Percentiles rank a stretch among this genome's conserved stretches.
phyloP scores from a whole-genome alignment of 2,888 invertebrate species.

The Machimus atricapillus region DNA sequence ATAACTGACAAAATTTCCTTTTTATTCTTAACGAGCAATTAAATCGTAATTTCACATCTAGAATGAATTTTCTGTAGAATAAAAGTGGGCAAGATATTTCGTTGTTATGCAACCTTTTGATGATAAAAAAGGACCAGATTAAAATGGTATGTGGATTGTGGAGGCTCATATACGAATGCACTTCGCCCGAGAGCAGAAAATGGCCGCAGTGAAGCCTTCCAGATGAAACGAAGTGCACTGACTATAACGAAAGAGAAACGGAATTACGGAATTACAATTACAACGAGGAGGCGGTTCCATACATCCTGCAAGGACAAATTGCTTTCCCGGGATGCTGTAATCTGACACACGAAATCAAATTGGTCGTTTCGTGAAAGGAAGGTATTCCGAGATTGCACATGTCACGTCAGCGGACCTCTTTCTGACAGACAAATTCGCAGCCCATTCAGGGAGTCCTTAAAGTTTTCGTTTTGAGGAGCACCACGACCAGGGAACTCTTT shows the following conservation, averaged over 20 bases:
- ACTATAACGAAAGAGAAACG: background rate
- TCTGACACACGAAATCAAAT: background rate
- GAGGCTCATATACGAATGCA: background rate
- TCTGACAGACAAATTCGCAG: background rate
- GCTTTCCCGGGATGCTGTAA: background rate
- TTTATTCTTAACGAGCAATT: background rate
- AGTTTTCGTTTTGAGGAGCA: too few species aligned
- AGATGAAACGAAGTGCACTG: background rate
- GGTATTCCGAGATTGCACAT: background rate
- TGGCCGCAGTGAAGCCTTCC: background rate
- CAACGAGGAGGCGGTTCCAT: background rate
- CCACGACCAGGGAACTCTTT: background rate
- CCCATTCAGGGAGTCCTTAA: background rate
- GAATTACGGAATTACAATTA: background rate
- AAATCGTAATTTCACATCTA: background rate
- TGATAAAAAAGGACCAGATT: background rate
- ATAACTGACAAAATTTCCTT: too few species aligned
- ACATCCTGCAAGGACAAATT: background rate
- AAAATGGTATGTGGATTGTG: background rate
- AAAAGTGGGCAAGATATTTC: background rate
- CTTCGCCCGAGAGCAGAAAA: background rate
- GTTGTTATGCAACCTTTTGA: background rate
- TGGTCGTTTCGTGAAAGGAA: background rate
- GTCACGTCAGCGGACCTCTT: background rate
- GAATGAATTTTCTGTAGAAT: background rate